Evolutionary conservation across 2,797 vertebrate species (phyloP).

Genomic region (Triplophysa yarkandensis): DNA sequence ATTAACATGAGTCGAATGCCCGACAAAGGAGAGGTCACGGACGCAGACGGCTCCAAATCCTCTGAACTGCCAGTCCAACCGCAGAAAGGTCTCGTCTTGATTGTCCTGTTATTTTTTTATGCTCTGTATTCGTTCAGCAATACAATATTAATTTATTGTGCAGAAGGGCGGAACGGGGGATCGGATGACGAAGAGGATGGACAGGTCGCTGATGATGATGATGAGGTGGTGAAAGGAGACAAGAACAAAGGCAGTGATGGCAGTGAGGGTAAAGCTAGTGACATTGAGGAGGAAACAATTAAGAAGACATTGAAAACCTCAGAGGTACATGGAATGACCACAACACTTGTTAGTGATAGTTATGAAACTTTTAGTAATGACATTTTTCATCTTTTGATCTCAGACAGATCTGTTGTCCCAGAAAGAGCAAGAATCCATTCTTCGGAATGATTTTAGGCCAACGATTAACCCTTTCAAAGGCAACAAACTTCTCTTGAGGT

Average conservation of each 20-base stretch:
- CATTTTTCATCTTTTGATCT: conserved; percentile 14
- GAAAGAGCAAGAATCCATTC: conserved; percentile 86
- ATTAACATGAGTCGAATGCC: conserved; percentile 90
- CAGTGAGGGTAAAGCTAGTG: conserved; percentile 67
- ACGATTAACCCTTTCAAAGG: conserved; percentile 88
- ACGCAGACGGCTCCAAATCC: conserved; percentile 67
- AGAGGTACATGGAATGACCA: conserved; percentile 59
- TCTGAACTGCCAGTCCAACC: conserved; percentile 61
- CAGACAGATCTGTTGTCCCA: conserved; percentile 85
- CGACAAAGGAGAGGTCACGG: conserved; percentile 73
- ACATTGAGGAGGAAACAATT: conserved; percentile 74
- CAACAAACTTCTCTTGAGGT: conserved; percentile 90
- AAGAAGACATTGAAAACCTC: conserved; percentile 55
- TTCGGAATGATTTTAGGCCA: conserved; percentile 90
- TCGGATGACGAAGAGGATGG: conserved; percentile 75
- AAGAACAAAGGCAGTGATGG: conserved; percentile 73
- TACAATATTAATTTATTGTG: neutral
- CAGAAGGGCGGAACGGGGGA: conserved; percentile 59
- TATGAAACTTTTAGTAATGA: neutral
- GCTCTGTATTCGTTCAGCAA: neutral
- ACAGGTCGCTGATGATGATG: conserved; percentile 72
- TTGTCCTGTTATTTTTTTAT: neutral
- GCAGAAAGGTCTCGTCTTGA: conserved; percentile 61
- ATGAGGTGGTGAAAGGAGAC: conserved; percentile 79
- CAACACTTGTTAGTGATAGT: neutral